Evolutionary conservation across 1,140 invertebrate species (phyloP), one percentile per base, ranked within the genome.

Genomic region (Atta colombica): DNA sequence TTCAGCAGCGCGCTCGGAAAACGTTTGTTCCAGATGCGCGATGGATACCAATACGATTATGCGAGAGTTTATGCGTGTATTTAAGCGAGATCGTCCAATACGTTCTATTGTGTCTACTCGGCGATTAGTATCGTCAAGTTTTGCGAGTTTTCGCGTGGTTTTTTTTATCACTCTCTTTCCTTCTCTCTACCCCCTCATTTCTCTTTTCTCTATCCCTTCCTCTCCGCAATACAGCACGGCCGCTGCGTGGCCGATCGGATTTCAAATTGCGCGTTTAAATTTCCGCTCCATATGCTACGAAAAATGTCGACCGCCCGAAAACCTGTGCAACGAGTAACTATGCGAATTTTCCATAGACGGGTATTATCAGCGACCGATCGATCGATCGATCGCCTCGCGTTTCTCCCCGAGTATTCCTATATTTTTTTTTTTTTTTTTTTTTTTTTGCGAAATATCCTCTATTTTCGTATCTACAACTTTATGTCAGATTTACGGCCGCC

Each of bases 181-280:
- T 45, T 35, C 14, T 53, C n/a, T 31, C 28, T n/a, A 14, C 28
- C 60, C 69, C 31, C 71, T 8, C 39, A 0, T 10, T 18, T n/a
- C 35, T 51, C 49, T 55, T 45, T 14, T 58, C 49, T 14, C 35
- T 25, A 25, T 16, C 35, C n/a, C 14, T 77, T 65, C 25, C 45
- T 8, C 4, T 51, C 12, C 12, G 12, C 61, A 49, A 12, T 65
- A 49, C 39, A 28, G 12, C 61, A 49, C 45, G 77, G 60, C 28
- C 49, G 61, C 45, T 65, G 77, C 77, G 39, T 51, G 60, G 28
- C 28, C 51, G 77, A 60, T 81, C 78, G 78, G 78, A 81, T 81
- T 81, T 81, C 78, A 81, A 81, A 81, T 81, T 71, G 78, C 78
- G 51, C 78, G 78, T 81, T 81, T 81, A 81, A 81, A 81, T 81